These are phyloP conservation scores for Epirrita christyi DNA, from an alignment of 2,888 invertebrate genomes.

Conservation along the genomic window DNA sequence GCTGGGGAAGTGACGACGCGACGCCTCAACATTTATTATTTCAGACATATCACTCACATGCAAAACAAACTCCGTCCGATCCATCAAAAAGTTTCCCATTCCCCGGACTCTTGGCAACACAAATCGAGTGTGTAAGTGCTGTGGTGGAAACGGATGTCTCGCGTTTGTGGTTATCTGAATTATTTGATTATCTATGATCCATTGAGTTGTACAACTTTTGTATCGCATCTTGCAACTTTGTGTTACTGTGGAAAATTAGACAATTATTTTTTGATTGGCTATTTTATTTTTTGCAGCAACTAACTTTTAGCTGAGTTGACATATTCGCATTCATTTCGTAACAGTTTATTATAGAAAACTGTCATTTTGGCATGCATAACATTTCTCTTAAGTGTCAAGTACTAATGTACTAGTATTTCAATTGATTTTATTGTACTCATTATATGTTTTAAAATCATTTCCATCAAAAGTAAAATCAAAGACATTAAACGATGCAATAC, in stretches of 20 bases:
- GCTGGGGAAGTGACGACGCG: slow-evolving; percentile 79
- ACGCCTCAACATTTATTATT: slow-evolving; percentile 85
- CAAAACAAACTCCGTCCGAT: slow-evolving; percentile 85
- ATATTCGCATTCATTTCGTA: too few relatives aligned
- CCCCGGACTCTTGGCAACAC: slow-evolving; percentile 62
- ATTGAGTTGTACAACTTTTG: slow-evolving; percentile 23
- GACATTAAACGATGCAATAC: too few relatives aligned
- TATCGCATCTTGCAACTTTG: slow-evolving; percentile 7
- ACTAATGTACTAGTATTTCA: too few relatives aligned
- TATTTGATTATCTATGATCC: slow-evolving; percentile 38
- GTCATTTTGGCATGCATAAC: too few relatives aligned
- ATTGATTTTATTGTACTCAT: too few relatives aligned
- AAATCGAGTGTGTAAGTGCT: slow-evolving; percentile 83
- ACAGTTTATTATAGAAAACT: too few relatives aligned
- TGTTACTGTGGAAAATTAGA: not conserved
- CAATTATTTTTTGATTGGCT: not conserved
- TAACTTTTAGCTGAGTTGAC: too few relatives aligned
- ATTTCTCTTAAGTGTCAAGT: too few relatives aligned
- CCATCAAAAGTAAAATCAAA: too few relatives aligned
- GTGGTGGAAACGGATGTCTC: slow-evolving; percentile 60
- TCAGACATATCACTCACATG: slow-evolving; percentile 85
- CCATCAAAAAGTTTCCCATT: slow-evolving; percentile 81
- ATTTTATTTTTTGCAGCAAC: too few relatives aligned
- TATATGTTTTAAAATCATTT: too few relatives aligned
- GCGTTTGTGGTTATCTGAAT: slow-evolving; percentile 38